phyloP scores from a whole-genome alignment of 2,888 invertebrate genomes.

The Leptopilina myrica region DNA sequence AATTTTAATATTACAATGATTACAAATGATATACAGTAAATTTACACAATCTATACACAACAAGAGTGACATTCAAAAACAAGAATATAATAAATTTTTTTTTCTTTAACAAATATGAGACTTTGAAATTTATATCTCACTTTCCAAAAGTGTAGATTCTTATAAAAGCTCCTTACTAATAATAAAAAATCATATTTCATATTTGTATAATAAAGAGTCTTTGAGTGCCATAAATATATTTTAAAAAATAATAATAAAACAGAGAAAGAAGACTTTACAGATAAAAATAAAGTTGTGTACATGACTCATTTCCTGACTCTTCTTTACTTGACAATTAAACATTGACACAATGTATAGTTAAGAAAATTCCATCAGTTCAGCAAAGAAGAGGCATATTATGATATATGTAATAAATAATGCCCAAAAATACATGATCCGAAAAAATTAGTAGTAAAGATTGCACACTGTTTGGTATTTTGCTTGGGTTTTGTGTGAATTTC shows the following conservation, averaged over 20 bases:
- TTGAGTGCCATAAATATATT: constrained; percentile 16
- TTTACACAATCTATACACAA: constrained; percentile 72
- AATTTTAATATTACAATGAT: constrained; percentile 64
- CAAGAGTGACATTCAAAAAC: constrained; percentile 63
- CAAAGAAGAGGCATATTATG: constrained; percentile 41
- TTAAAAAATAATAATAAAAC: constrained; percentile 22
- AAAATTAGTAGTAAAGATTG: constrained; percentile 29
- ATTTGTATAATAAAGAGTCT: constrained; percentile 28
- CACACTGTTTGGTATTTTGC: constrained; percentile 23
- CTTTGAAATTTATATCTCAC: constrained; percentile 15
- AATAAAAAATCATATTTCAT: constrained; percentile 28
- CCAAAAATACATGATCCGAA: constrained; percentile 53
- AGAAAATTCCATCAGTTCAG: not conserved
- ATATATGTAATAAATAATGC: constrained; percentile 59
- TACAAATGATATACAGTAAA: constrained; percentile 61
- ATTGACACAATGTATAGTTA: not conserved
- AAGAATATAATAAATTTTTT: constrained; percentile 49
- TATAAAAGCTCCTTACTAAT: constrained; percentile 19
- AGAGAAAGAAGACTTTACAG: constrained; percentile 17
- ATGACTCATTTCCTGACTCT: constrained; percentile 48
- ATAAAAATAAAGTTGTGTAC: constrained; percentile 44
- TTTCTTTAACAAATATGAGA: constrained; percentile 45
- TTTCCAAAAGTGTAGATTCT: constrained; percentile 8
- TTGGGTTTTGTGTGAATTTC: constrained; percentile 8
- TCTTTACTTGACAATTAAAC: constrained; percentile 17